A percentile compares a stretch with the other conserved stretches of the same genome.
phyloP scores from a whole-genome alignment of 2,888 invertebrate genomes.

The Scaptomyza flava region DNA sequence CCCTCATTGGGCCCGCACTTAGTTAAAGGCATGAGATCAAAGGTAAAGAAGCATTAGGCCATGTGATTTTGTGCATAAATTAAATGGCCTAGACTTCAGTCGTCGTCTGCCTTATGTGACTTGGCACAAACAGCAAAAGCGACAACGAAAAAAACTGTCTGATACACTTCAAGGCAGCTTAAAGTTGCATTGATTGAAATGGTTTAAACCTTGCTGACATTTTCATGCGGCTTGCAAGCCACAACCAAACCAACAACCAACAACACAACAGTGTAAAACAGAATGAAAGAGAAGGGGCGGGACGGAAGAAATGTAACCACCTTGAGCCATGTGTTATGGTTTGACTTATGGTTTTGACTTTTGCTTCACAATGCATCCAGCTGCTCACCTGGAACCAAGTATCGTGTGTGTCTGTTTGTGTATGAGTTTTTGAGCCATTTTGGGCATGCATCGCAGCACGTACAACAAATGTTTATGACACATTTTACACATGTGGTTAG shows the following conservation, averaged over 20 bases:
- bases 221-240: slow-evolving; percentile 37
- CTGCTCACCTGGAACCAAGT: slow-evolving; percentile 28
- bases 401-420: slow-evolving; percentile 16
- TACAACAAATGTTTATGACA: slow-evolving; percentile 70
- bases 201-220: slow-evolving; percentile 32
- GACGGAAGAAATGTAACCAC: slow-evolving; percentile 19
- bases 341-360: slow-evolving; percentile 68
- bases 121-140: slow-evolving; percentile 5
- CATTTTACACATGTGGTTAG: slow-evolving; percentile 71
- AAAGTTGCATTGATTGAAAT: slow-evolving; percentile 40
- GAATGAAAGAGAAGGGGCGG: background rate
- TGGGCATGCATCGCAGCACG: slow-evolving; percentile 42
- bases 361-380: slow-evolving; percentile 29
- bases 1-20: slow-evolving; percentile 12
- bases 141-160: slow-evolving; percentile 11
- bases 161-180: slow-evolving; percentile 29
- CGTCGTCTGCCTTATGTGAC: slow-evolving; percentile 26
- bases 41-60: slow-evolving; percentile 50
- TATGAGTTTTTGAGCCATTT: slow-evolving; percentile 40
- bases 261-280: background rate
- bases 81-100: slow-evolving; percentile 39
- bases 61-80: slow-evolving; percentile 53
- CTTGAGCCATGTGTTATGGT: slow-evolving; percentile 60
- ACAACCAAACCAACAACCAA: slow-evolving; percentile 46
- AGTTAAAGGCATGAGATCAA: slow-evolving; percentile 47